phyloP scores from a whole-genome alignment of 1,140 invertebrate species.

The Wasmannia auropunctata region DNA sequence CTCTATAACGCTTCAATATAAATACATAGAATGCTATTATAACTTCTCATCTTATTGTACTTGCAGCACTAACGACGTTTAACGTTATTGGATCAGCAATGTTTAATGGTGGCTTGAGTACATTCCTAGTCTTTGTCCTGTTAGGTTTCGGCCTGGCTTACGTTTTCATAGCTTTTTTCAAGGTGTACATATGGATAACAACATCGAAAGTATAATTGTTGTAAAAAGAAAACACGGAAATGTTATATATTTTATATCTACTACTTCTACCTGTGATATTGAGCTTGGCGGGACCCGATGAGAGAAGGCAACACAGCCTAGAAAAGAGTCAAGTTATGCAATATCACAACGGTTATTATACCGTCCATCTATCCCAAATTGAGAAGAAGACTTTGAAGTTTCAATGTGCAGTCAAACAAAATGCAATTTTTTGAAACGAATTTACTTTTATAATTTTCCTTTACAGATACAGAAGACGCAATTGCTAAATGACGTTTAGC shows the following conservation, averaged over 20 bases:
- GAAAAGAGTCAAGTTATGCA: constrained; percentile 66
- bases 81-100: constrained; percentile 85
- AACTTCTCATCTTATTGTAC: constrained; percentile 30
- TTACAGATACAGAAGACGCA: constrained; percentile 55
- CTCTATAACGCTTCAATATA: not conserved
- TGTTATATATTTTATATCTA: constrained; percentile 63
- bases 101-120: constrained; percentile 86
- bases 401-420: not conserved
- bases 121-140: constrained; percentile 86
- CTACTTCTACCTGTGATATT: constrained; percentile 86
- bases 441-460: constrained; percentile 1
- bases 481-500: constrained; percentile 56
- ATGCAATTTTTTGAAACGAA: not conserved
- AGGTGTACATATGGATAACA: constrained; percentile 80
- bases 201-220: not conserved
- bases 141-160: constrained; percentile 84
- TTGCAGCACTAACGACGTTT: constrained; percentile 81
- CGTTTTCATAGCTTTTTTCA: constrained; percentile 85
- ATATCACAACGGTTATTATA: constrained; percentile 77
- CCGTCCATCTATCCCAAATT: constrained; percentile 60
- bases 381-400: constrained; percentile 34
- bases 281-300: constrained; percentile 85
- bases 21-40: not conserved
- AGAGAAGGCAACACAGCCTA: constrained; percentile 64
- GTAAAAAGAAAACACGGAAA: not conserved